A percentile compares a stretch with the other conserved stretches of the same genome.
Evolutionary conservation across 2,113 vertebrate genomes (phyloP).

Genomic region (Circaetus gallicus): DNA sequence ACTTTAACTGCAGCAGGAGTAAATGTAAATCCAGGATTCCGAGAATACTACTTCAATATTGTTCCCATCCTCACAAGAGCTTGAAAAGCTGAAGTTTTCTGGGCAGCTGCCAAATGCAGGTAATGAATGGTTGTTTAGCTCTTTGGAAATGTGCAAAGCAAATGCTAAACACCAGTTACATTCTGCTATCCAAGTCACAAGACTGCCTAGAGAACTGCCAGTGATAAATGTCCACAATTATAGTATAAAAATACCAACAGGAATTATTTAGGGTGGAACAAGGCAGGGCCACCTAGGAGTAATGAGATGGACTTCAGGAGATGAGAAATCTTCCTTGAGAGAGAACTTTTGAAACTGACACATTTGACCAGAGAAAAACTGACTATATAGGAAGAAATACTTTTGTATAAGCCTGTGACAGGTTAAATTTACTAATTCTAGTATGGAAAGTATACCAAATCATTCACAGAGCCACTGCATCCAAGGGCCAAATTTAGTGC

Average conservation of each 20-base stretch:
- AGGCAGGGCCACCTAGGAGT: background rate
- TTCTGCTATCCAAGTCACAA: background rate
- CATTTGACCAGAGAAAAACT: background rate
- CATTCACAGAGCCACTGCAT: background rate
- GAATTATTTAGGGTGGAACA: slow-evolving; percentile 28
- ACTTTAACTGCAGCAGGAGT: background rate
- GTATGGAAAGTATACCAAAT: background rate
- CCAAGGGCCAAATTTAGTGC: background rate
- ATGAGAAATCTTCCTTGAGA: background rate
- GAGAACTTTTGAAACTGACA: background rate
- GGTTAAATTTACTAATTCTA: background rate
- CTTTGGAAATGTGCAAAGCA: background rate
- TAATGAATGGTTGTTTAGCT: background rate
- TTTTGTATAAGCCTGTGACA: background rate
- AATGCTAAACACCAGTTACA: background rate
- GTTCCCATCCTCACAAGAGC: background rate
- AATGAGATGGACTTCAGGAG: background rate
- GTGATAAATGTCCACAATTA: slow-evolving; percentile 1
- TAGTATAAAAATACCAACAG: background rate
- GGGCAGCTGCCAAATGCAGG: background rate
- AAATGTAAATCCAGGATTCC: background rate
- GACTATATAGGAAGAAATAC: background rate
- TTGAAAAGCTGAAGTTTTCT: background rate
- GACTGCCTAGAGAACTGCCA: background rate
- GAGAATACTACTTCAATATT: background rate